Base-by-base conservation (phyloP, 2,113 vertebrate species). In the Rhabdornis inornatus region DNA sequence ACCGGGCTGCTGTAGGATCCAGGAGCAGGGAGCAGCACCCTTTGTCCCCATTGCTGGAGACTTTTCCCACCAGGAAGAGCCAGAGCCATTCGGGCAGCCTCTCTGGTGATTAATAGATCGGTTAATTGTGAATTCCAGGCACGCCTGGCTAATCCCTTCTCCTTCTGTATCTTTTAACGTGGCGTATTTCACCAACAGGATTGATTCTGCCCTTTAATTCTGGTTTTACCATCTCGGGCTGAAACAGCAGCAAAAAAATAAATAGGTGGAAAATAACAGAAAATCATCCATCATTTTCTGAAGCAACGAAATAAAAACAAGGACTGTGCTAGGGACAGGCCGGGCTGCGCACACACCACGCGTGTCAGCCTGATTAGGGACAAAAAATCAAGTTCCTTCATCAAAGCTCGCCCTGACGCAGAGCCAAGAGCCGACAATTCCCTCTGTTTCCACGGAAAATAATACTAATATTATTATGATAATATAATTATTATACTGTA, bases 1-100 rank as follows among this genome's bases (percentile, higher is more conserved):
- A 0, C 44, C 0, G 0, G 40, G 59, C 8, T 6, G 2, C 57
- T 5, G 2, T 0, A 0, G 33, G 40, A 61, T 3, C 39, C 52
- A 5, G 28, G 4, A 31, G 2, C 2, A 27, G 37, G 45, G 33
- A 65, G 65, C 78, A 47, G 49, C 69, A 11, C 42, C 83, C 13
- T 18, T 49, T 6, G 13, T 17, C 61, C 33, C 40, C 39, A 18
- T 6, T 5, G 53, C 83, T 11, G 28, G 69, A 78, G 69, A 40
- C 31, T 79, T 50, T 49, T 76, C 39, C 61, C 70, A 33, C 27
- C 81, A 45, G 59, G 2, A 80, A 35, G 30, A 56, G 80, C 35
- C 47, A 16, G 61, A 71, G 66, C 68, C 44, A 4, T 14, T 45
- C 2, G 18, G 37, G 74, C 82, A 75, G 28, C 70, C 39, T 66